phyloP scores from a whole-genome alignment of 2,888 invertebrate genomes.

The Sisyra terminalis region DNA sequence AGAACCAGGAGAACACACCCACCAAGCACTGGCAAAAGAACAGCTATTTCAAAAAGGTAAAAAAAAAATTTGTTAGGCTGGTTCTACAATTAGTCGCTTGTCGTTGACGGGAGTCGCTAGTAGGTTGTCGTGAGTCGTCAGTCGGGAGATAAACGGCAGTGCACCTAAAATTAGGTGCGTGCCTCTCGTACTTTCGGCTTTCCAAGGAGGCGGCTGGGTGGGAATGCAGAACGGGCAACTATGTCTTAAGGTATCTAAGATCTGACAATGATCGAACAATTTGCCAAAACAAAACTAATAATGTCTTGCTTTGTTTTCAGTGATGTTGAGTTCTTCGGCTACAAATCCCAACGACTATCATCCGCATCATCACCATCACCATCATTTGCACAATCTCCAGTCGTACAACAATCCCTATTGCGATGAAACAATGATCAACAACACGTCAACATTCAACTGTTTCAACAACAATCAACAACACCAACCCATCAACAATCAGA shows the following conservation, averaged over 20 bases:
- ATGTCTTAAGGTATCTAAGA: conserved; percentile 61
- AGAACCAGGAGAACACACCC: no score
- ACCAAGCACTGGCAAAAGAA: no score
- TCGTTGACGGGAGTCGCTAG: no score
- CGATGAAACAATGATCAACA: conserved; percentile 1
- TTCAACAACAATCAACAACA: neutral
- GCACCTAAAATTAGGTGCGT: no score
- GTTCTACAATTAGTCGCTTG: no score
- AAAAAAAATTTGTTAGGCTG: no score
- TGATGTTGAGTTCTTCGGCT: conserved; percentile 43
- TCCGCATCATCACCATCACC: conserved; percentile 23
- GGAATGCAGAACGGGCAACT: conserved; percentile 99
- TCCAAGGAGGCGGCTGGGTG: conserved; percentile 93
- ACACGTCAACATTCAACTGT: neutral
- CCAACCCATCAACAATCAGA: conserved; percentile 2
- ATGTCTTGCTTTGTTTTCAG: conserved; percentile 34
- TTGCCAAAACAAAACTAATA: no score
- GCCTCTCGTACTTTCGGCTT: conserved; percentile 92
- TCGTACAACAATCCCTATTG: conserved; percentile 3
- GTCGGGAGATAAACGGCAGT: no score
- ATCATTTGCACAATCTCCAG: neutral
- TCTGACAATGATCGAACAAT: no score
- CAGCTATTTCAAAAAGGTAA: no score
- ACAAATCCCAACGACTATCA: conserved; percentile 5
- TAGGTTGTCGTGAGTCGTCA: no score